Conservation (phyloP, 1,140 invertebrate genomes). For the Plodia interpunctella region DNA sequence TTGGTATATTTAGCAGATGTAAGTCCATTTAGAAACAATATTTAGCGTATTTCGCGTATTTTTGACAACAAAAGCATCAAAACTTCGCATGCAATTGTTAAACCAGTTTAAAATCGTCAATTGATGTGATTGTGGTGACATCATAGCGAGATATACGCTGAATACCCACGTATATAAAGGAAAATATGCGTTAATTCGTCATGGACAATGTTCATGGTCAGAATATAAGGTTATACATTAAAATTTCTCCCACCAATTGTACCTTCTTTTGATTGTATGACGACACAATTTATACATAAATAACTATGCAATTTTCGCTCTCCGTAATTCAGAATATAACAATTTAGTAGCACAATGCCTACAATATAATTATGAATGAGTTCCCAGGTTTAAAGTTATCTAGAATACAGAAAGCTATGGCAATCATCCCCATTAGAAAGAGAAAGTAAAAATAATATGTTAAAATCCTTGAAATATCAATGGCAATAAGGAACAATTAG, state of each 20-base stretch:
- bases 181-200: constrained; percentile 5
- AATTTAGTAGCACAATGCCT: too few species aligned
- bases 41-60: background rate
- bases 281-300: too few species aligned
- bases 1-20: background rate
- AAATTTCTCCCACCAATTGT: background rate
- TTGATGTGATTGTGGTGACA: constrained; percentile 2
- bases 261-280: background rate
- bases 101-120: background rate
- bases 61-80: background rate
- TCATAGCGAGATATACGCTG: background rate
- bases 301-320: too few species aligned
- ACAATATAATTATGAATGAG: too few species aligned
- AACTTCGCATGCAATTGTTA: background rate
- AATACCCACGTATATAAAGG: constrained; percentile 2
- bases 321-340: too few species aligned
- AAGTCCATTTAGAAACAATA: background rate
- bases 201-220: background rate
- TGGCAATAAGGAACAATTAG: too few species aligned
- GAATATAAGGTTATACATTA: background rate
- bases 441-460: too few species aligned
- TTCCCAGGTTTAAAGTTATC: too few species aligned
- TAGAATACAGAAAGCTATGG: too few species aligned
- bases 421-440: too few species aligned
- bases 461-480: too few species aligned